Percentiles rank a stretch among this genome's conserved stretches.
These are phyloP conservation scores for Luidia sarsii DNA, from an alignment of 53 echinoderm and acorn worm species.

Conservation along the genomic window DNA sequence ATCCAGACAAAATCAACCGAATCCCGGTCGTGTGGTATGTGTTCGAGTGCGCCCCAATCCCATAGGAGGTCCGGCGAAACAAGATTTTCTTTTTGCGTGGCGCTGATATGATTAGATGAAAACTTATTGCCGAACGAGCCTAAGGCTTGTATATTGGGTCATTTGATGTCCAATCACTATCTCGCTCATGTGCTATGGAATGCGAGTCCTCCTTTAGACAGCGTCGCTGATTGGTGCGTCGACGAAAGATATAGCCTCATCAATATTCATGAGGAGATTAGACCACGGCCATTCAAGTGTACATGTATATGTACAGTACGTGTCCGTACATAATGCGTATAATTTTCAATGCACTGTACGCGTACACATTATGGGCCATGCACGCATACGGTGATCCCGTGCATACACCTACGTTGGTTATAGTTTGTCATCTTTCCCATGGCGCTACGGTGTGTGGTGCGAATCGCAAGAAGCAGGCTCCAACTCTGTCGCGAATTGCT, in stretches of 20 bases:
- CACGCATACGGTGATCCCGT: too few relatives aligned
- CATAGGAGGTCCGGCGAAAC: too few relatives aligned
- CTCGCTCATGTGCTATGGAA: constrained; percentile 18
- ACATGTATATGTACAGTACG: constrained; percentile 2
- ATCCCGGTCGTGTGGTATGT: too few relatives aligned
- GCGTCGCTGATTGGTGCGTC: constrained; percentile 10
- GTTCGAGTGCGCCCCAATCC: too few relatives aligned
- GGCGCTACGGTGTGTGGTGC: too few relatives aligned
- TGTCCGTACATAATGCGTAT: neutral
- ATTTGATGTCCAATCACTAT: constrained; percentile 29
- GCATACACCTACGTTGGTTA: too few relatives aligned
- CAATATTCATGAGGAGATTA: constrained; percentile 53
- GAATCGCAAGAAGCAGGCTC: too few relatives aligned
- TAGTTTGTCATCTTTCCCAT: too few relatives aligned
- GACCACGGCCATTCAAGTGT: constrained; percentile 47
- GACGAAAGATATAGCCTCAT: constrained; percentile 8
- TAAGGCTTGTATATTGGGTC: constrained; percentile 32
- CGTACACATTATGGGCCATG: too few relatives aligned
- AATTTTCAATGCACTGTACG: constrained; percentile 1
- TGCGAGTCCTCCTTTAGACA: constrained; percentile 23
- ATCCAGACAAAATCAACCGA: too few relatives aligned
- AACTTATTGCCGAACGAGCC: constrained; percentile 49
- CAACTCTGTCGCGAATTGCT: too few relatives aligned
- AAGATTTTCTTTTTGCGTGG: constrained; percentile 26
- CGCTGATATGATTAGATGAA: constrained; percentile 33